These are phyloP conservation scores for Hydrocynus forskahlii DNA, from an alignment of 2,797 vertebrate genomes.

Conservation along the genomic window DNA sequence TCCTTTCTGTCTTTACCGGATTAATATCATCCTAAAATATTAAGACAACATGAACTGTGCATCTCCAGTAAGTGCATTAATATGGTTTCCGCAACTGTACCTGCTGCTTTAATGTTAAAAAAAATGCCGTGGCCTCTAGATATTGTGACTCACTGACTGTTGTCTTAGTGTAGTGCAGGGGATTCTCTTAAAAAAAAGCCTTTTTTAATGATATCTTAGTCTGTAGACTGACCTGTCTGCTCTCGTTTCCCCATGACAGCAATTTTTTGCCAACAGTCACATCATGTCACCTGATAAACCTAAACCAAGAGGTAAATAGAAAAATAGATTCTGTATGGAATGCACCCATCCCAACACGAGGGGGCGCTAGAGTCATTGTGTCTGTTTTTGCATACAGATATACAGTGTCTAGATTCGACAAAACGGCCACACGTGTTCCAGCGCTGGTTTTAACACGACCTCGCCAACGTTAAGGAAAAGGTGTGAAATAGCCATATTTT, in stretches of 20 bases:
- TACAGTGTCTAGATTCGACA: slow-evolving; percentile 52
- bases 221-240: background rate
- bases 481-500: too few relatives aligned
- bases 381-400: slow-evolving; percentile 64
- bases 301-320: slow-evolving; percentile 53
- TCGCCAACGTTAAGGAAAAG: too few relatives aligned
- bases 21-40: too few relatives aligned
- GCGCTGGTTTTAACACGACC: background rate
- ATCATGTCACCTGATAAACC: slow-evolving; percentile 49
- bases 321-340: slow-evolving; percentile 76
- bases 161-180: background rate
- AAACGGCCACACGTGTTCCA: slow-evolving; percentile 14
- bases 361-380: slow-evolving; percentile 72
- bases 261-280: slow-evolving; percentile 55
- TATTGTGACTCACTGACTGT: background rate
- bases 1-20: too few relatives aligned
- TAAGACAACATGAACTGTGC: too few relatives aligned
- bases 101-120: background rate
- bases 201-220: background rate
- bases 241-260: slow-evolving; percentile 39
- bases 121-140: background rate
- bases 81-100: slow-evolving; percentile 20
- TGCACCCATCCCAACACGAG: slow-evolving; percentile 60
- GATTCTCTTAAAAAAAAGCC: background rate
- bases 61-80: background rate